phyloP scores from a whole-genome alignment of 2,797 vertebrate genomes.

The Rhabdomys pumilio region DNA sequence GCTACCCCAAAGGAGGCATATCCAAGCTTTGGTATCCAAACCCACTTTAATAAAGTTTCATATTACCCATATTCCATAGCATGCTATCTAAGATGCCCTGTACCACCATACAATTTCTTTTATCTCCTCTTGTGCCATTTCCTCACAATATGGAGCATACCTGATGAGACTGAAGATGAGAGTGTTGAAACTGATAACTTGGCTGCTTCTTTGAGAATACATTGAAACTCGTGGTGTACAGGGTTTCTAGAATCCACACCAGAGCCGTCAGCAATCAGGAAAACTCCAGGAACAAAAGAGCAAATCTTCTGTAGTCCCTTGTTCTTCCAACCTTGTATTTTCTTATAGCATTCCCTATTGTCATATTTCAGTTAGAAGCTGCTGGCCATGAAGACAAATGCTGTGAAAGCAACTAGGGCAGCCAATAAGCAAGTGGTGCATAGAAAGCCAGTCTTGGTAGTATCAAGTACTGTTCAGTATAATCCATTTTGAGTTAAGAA shows the following conservation, averaged over 20 bases:
- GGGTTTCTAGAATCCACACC: neutral
- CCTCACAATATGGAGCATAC: neutral
- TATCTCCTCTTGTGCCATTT: neutral
- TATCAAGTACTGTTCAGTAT: no score
- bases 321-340: fast-evolving
- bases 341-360: neutral
- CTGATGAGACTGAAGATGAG: neutral
- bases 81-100: neutral
- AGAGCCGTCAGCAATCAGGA: neutral
- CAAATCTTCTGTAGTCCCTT: neutral
- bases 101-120: neutral
- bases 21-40: neutral
- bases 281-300: neutral
- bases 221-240: neutral
- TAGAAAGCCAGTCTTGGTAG: neutral
- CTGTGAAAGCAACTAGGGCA: neutral
- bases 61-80: neutral
- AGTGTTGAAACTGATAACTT: neutral
- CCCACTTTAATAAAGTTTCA: neutral
- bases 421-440: neutral
- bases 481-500: neutral
- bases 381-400: neutral
- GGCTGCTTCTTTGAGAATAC: neutral
- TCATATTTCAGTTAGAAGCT: neutral
- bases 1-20: neutral